phyloP scores from a whole-genome alignment of 2,888 invertebrate species.

The Sesia bembeciformis region DNA sequence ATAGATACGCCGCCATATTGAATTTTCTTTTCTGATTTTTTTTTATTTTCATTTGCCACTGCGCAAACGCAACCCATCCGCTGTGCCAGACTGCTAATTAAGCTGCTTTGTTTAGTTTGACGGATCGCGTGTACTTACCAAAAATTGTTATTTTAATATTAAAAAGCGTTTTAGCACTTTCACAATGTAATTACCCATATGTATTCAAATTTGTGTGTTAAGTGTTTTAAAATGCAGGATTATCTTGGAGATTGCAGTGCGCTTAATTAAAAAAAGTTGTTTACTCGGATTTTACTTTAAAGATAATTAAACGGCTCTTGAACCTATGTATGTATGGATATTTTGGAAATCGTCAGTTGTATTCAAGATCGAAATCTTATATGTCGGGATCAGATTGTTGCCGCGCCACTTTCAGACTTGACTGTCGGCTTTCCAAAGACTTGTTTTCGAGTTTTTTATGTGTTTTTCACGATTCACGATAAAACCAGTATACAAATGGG shows the following conservation, averaged over 20 bases:
- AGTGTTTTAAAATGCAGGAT: no score
- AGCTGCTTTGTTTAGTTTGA: conserved; percentile 31
- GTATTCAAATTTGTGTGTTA: no score
- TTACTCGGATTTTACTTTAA: no score
- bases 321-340: no score
- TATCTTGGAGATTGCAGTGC: no score
- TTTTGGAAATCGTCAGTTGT: no score
- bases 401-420: conserved; percentile 1
- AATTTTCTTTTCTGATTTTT: conserved; percentile 31
- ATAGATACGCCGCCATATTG: conserved; percentile 50
- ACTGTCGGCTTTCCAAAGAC: conserved; percentile 25
- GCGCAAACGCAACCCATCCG: conserved; percentile 35
- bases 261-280: no score
- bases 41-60: conserved; percentile 24
- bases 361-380: conserved; percentile 10
- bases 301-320: no score
- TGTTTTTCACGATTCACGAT: conserved; percentile 38
- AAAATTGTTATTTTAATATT: no score
- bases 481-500: conserved; percentile 25
- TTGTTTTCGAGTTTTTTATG: conserved; percentile 17
- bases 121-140: conserved; percentile 16
- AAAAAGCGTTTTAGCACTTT: no score
- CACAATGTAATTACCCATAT: no score
- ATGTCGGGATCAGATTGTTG: conserved; percentile 19
- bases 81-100: conserved; percentile 21